Conservation (phyloP, 2,888 invertebrate species). For the Chrysotoxum bicinctum region DNA sequence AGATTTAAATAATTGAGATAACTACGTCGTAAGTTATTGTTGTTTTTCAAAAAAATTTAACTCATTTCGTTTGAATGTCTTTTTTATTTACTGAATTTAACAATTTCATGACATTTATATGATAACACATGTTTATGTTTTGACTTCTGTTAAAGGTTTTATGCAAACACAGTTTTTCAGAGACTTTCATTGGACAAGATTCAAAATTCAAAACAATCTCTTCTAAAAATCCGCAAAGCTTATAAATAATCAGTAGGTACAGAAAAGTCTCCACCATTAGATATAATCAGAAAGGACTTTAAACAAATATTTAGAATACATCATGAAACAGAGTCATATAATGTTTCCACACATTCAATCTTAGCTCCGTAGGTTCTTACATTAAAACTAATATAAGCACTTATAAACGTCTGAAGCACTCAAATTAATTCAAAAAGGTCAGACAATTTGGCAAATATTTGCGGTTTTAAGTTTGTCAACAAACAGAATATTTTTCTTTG, state of each 20-base stretch:
- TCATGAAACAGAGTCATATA: not conserved
- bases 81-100: not conserved
- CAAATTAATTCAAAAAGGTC: not conserved
- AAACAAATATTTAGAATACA: not conserved
- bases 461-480: not conserved
- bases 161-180: not conserved
- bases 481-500: not conserved
- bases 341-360: not conserved
- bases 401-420: not conserved
- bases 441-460: not conserved
- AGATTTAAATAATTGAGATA: slow-evolving; percentile 13
- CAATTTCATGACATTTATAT: not conserved
- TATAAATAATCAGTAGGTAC: no score
- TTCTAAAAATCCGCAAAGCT: no score
- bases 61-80: not conserved
- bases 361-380: not conserved
- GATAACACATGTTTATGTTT: not conserved
- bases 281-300: not conserved
- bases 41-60: not conserved
- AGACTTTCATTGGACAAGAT: not conserved
- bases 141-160: not conserved
- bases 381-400: not conserved
- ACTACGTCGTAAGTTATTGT: slow-evolving; percentile 16
- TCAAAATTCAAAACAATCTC: not conserved
- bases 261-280: not conserved